Evolutionary conservation across 2,888 invertebrate genomes (phyloP).

Genomic region (Caenorhabditis uteleia): DNA sequence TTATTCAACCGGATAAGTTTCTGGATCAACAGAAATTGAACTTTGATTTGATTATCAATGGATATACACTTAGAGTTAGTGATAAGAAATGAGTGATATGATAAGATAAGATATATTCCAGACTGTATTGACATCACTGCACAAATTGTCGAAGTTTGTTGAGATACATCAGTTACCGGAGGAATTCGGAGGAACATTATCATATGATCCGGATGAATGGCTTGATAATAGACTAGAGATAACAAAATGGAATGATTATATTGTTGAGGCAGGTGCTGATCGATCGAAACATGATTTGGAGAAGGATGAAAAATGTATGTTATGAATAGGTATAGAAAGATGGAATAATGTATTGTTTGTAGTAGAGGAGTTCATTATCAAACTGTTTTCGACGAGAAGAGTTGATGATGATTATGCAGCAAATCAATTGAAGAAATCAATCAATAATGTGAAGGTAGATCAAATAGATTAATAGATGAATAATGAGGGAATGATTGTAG

Average conservation of each 20-base stretch:
- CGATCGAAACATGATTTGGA: slow-evolving; percentile 18
- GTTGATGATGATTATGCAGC: slow-evolving; percentile 37
- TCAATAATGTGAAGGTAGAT: slow-evolving; percentile 27
- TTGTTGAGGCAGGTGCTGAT: slow-evolving; percentile 13
- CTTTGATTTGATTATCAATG: slow-evolving; percentile 62
- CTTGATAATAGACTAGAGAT: slow-evolving; percentile 77
- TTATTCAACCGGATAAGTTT: slow-evolving; percentile 80
- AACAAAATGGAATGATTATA: slow-evolving; percentile 30
- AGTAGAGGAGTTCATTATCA: slow-evolving; percentile 32
- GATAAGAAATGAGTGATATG: not conserved
- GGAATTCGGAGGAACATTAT: slow-evolving; percentile 79
- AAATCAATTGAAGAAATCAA: slow-evolving; percentile 24
- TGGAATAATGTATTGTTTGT: not conserved
- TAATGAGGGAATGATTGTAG: not conserved
- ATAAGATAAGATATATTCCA: slow-evolving; percentile 71
- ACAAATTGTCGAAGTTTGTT: slow-evolving; percentile 78
- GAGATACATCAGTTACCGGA: slow-evolving; percentile 79
- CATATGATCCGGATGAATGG: slow-evolving; percentile 81
- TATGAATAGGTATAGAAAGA: not conserved
- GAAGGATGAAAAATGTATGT: slow-evolving; percentile 20
- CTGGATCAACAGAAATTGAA: slow-evolving; percentile 79
- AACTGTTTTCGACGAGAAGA: slow-evolving; percentile 20
- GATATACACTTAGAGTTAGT: slow-evolving; percentile 62
- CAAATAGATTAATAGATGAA: not conserved
- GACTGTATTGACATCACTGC: slow-evolving; percentile 79